Base-by-base conservation (phyloP, 2,888 invertebrate species). In the Nesidiocoris tenuis region DNA sequence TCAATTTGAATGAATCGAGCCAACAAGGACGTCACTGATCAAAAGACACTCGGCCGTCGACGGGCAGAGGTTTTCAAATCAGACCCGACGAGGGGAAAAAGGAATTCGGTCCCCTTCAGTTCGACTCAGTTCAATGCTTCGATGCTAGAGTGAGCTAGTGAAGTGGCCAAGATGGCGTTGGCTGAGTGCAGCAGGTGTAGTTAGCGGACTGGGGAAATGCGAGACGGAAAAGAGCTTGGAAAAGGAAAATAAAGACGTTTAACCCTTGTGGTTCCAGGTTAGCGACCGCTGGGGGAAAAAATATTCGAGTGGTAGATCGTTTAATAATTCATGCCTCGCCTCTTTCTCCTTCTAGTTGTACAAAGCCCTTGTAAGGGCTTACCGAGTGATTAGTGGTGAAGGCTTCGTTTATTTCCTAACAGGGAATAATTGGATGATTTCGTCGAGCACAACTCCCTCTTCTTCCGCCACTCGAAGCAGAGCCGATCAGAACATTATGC, bases 341-440 rank as follows among this genome's bases (percentile, higher is more conserved):
- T 39, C 39, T 39, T 39, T 39, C 39, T n/a, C n/a, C n/a, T 12
- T 39, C 39, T 12, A 39, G 39, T 39, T 7, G 5, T 12, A 39
- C 39, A 39, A 39, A 12, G 39, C 39, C 17, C 19, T 66, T 54
- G 66, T 66, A 39, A 25, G 39, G 66, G 66, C 54, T 67, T 67
- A 56, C 56, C 54, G 67, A 67, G 56, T 67, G 67, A 67, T 67
- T 67, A 67, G 67, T 21, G 67, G 21, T 39, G 22, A 55, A 55
- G 9, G 1, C 66, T 19, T 39, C 54, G 9, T 16, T 39, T 39
- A 39, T 67, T 39, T 65, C 56, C 56, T 19, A 55, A 19, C 67
- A 54, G 67, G 21, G 56, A 16, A 54, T 56, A 67, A 67, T 67
- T 67, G 67, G 67, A 67, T 55, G 67, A 67, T 67, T 67, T 23